A percentile compares a stretch with the other conserved stretches of the same genome.
Evolutionary conservation across 2,113 vertebrate genomes (phyloP).

Genomic region (Platichthys stellatus): DNA sequence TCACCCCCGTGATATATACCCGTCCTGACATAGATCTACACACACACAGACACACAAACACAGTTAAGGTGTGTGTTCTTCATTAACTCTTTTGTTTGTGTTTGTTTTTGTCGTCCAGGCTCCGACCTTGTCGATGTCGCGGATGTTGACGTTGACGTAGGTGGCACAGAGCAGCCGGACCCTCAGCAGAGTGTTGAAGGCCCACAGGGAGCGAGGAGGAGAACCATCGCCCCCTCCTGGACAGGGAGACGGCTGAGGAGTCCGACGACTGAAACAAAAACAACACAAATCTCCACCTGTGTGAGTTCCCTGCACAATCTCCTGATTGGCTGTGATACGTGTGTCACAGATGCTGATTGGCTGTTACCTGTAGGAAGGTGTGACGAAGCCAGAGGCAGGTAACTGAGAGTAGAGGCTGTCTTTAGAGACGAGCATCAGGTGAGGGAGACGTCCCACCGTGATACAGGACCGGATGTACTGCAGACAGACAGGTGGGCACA

Average conservation of each 20-base stretch:
- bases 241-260: constrained; percentile 82
- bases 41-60: background rate
- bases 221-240: constrained; percentile 72
- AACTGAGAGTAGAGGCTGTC: constrained; percentile 85
- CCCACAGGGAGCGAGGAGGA: constrained; percentile 80
- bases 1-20: constrained; percentile 97
- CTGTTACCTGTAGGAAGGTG: constrained; percentile 82
- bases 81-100: background rate
- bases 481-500: background rate
- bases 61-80: too few relatives aligned
- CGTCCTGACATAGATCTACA: constrained; percentile 95
- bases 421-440: constrained; percentile 86
- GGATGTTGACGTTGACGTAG: constrained; percentile 86
- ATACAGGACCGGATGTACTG: constrained; percentile 85
- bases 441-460: constrained; percentile 81
- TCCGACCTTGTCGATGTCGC: constrained; percentile 84
- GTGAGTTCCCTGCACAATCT: background rate
- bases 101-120: too few relatives aligned
- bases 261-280: constrained; percentile 76
- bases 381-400: constrained; percentile 80
- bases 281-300: background rate
- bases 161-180: constrained; percentile 84
- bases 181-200: constrained; percentile 82
- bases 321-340: background rate
- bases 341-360: background rate